phyloP scores from a whole-genome alignment of 1,140 invertebrate genomes.

The Uloborus diversus region DNA sequence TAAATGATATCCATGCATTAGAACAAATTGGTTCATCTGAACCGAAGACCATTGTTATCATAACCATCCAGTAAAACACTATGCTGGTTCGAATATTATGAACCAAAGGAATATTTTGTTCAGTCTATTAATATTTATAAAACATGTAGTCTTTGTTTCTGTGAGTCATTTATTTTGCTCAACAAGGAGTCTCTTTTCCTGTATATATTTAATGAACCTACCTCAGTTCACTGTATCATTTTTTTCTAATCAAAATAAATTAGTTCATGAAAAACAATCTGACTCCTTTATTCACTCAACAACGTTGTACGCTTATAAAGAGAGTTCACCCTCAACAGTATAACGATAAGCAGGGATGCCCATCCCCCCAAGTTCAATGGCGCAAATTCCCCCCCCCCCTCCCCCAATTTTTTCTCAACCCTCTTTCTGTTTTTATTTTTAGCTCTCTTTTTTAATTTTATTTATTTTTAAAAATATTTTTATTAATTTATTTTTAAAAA shows the following conservation, averaged over 20 bases:
- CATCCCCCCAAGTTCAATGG: no score
- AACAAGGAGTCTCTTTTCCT: constrained; percentile 26
- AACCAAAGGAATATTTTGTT: neutral
- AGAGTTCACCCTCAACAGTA: no score
- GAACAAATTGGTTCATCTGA: neutral
- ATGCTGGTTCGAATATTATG: neutral
- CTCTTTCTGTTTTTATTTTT: no score
- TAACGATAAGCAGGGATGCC: no score
- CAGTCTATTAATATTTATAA: neutral
- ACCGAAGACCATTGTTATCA: neutral
- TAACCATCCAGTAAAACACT: neutral
- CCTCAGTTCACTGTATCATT: constrained; percentile 48
- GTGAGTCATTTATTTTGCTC: constrained; percentile 52
- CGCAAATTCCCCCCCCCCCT: no score
- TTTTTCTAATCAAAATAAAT: constrained; percentile 30
- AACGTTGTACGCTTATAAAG: no score
- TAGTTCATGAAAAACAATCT: constrained; percentile 22
- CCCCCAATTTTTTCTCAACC: no score
- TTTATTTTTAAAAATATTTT: no score
- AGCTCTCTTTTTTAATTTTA: no score
- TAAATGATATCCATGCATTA: neutral
- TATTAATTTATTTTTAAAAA: no score
- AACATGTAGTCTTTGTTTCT: constrained; percentile 15
- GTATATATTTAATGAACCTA: constrained; percentile 52
- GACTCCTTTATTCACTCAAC: neutral